These are phyloP conservation scores for Melanotaenia pygmaea DNA, from an alignment of 2,797 vertebrate genomes.

Conservation along the genomic window DNA sequence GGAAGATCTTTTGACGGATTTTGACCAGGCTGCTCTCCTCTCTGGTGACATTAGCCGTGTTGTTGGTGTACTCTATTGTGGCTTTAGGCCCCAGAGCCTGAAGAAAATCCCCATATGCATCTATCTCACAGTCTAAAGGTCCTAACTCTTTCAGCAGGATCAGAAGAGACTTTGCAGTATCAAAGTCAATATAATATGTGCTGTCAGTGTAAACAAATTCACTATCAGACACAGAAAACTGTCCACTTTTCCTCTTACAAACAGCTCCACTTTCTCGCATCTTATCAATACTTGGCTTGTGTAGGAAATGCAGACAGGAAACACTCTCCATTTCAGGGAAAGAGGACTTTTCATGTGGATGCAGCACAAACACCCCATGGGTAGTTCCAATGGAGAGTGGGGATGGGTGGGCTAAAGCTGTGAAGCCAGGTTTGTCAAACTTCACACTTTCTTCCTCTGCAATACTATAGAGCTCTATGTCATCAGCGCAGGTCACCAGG, in stretches of 20 bases:
- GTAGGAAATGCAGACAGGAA: slow-evolving; percentile 87
- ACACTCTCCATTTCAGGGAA: slow-evolving; percentile 78
- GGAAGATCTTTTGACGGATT: slow-evolving; percentile 86
- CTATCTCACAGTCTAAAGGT: slow-evolving; percentile 89
- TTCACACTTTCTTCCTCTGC: slow-evolving; percentile 65
- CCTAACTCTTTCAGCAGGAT: slow-evolving; percentile 83
- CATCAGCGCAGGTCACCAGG: slow-evolving; percentile 91
- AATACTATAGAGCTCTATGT: slow-evolving; percentile 91
- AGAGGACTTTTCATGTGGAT: slow-evolving; percentile 53
- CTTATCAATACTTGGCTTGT: slow-evolving; percentile 88
- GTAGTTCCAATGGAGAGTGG: slow-evolving; percentile 86
- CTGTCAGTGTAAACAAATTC: slow-evolving; percentile 96
- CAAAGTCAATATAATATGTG: slow-evolving; percentile 89
- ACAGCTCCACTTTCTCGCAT: slow-evolving; percentile 87
- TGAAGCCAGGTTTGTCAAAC: slow-evolving; percentile 91
- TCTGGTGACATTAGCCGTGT: slow-evolving; percentile 78
- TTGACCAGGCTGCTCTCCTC: slow-evolving; percentile 77
- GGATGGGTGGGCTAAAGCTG: slow-evolving; percentile 93
- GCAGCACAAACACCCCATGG: slow-evolving; percentile 94
- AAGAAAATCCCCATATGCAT: slow-evolving; percentile 96
- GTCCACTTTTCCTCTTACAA: slow-evolving; percentile 25
- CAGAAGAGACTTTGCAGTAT: slow-evolving; percentile 79
- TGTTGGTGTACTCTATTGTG: slow-evolving; percentile 83
- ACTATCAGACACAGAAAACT: neutral
- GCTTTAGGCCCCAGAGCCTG: slow-evolving; percentile 90